Evolutionary conservation across 2,888 invertebrate species (phyloP).

Genomic region (Xestia ashworthii): DNA sequence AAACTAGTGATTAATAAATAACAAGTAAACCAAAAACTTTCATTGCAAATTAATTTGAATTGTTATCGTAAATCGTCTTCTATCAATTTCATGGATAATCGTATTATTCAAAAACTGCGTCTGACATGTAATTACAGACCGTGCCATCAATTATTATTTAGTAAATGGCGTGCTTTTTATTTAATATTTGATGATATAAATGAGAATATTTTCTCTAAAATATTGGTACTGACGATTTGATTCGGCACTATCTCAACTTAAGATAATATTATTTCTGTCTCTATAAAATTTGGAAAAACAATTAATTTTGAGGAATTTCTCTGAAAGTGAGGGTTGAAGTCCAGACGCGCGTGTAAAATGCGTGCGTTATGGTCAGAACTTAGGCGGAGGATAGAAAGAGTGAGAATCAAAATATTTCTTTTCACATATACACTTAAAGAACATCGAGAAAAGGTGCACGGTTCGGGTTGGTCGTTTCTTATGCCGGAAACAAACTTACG

Average conservation of each 20-base stretch:
- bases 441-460: too few species aligned
- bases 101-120: constrained; percentile 2
- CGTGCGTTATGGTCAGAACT: too few species aligned
- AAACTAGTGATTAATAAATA: neutral
- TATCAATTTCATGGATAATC: constrained; percentile 3
- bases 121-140: constrained; percentile 42
- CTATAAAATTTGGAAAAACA: too few species aligned
- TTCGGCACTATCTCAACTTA: neutral
- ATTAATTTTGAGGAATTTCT: too few species aligned
- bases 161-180: neutral
- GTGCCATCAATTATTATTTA: constrained; percentile 14
- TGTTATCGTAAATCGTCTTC: constrained; percentile 11
- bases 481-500: too few species aligned
- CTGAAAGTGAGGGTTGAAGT: too few species aligned
- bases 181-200: neutral
- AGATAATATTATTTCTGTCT: too few species aligned
- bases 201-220: neutral
- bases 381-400: too few species aligned
- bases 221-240: neutral
- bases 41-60: neutral
- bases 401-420: too few species aligned
- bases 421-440: too few species aligned
- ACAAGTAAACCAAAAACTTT: neutral
- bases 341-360: too few species aligned
- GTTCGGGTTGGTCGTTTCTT: too few species aligned